Evolutionary conservation across 2,888 invertebrate genomes (phyloP).

Genomic region (Lithosia quadra): DNA sequence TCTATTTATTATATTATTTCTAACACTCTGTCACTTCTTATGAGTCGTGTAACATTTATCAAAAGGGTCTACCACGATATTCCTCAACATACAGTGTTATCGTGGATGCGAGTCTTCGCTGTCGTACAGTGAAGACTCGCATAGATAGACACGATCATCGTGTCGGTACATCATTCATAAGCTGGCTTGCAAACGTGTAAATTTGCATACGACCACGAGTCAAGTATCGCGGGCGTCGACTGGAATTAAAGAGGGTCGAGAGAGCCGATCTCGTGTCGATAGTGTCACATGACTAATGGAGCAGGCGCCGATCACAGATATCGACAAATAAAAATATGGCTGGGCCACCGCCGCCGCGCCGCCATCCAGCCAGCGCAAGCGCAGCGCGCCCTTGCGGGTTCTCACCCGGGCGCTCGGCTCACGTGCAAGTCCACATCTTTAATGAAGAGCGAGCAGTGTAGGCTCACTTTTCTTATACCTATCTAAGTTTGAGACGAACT

Average conservation of each 20-base stretch:
- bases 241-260: slow-evolving; percentile 78
- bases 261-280: slow-evolving; percentile 83
- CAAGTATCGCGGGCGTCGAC: slow-evolving; percentile 72
- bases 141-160: slow-evolving; percentile 56
- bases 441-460: neutral
- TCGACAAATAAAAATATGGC: slow-evolving; percentile 82
- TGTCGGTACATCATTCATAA: slow-evolving; percentile 81
- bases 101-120: slow-evolving; percentile 26
- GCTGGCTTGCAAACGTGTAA: slow-evolving; percentile 70
- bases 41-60: slow-evolving; percentile 44
- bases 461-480: neutral
- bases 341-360: slow-evolving; percentile 64
- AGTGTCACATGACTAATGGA: slow-evolving; percentile 87
- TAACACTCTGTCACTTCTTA: slow-evolving; percentile 28
- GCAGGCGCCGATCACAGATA: slow-evolving; percentile 85
- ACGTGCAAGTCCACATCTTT: neutral
- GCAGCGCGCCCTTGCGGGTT: slow-evolving; percentile 8
- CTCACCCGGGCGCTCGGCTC: slow-evolving; percentile 21
- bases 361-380: slow-evolving; percentile 52
- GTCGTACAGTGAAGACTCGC: too few species aligned
- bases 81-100: slow-evolving; percentile 33
- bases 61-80: slow-evolving; percentile 22
- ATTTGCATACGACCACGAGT: slow-evolving; percentile 77
- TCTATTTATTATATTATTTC: neutral
- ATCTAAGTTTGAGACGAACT: too few species aligned